Conservation (phyloP, 2,888 invertebrate genomes). For the Actias luna region DNA sequence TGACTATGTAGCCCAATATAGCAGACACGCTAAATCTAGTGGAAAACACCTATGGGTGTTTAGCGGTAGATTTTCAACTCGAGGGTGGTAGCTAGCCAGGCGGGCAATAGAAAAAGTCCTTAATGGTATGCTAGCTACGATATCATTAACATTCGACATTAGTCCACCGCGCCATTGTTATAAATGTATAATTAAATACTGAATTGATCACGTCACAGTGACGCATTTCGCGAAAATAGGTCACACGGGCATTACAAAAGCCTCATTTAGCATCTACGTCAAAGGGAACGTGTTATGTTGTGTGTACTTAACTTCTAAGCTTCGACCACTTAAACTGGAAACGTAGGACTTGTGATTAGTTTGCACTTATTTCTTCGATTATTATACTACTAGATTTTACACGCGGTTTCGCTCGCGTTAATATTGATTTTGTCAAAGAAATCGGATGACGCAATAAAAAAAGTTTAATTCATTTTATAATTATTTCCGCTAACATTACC, state of each 20-base stretch:
- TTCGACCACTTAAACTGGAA: not conserved
- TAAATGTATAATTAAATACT: not conserved
- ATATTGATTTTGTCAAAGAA: no score
- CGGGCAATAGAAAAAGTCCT: not conserved
- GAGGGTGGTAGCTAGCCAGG: no score
- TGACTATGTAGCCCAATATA: no score
- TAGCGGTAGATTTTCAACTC: no score
- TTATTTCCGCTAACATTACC: no score
- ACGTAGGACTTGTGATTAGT: not conserved
- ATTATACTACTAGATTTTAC: no score
- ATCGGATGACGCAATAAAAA: no score
- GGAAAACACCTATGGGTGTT: no score
- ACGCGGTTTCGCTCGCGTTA: no score
- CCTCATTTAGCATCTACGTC: not conserved
- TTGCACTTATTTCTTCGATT: no score
- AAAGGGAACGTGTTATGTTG: not conserved
- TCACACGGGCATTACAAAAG: constrained; percentile 5
- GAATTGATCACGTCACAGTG: not conserved
- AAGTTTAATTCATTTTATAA: no score
- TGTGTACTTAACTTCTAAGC: not conserved
- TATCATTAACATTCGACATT: not conserved
- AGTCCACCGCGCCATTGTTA: not conserved
- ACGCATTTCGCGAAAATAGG: constrained; percentile 6
- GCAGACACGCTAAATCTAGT: no score
- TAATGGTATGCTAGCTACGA: not conserved